phyloP scores from a whole-genome alignment of 2,113 vertebrate species.

The Murina feae region DNA sequence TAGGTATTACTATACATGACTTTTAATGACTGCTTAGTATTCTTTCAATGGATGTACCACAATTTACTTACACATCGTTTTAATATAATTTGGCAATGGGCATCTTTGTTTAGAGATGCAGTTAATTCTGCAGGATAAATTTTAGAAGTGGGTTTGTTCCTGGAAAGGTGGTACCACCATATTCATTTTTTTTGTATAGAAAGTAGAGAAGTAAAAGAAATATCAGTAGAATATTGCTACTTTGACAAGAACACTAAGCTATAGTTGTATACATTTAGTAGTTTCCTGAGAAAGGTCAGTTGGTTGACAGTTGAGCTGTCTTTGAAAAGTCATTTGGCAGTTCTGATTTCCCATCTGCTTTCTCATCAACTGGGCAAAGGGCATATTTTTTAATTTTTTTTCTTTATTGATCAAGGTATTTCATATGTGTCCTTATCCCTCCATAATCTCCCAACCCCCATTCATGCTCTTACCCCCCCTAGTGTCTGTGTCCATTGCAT shows the following conservation, averaged over 20 bases:
- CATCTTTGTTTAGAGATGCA: neutral
- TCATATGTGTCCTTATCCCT: no score
- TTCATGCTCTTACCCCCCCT: no score
- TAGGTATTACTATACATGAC: neutral
- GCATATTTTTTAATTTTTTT: neutral
- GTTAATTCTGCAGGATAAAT: neutral
- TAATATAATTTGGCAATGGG: neutral
- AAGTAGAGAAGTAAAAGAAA: neutral
- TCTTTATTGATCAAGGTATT: no score
- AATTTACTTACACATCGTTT: neutral
- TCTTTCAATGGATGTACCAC: neutral
- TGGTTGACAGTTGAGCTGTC: neutral
- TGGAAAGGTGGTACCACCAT: neutral
- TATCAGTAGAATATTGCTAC: neutral
- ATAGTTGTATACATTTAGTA: neutral
- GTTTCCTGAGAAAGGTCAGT: neutral
- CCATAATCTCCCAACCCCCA: no score
- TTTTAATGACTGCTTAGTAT: neutral
- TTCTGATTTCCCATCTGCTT: neutral
- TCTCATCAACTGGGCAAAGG: neutral
- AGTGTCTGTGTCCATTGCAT: no score
- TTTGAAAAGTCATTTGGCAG: neutral
- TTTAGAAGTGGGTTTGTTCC: neutral
- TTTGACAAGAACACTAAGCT: neutral
- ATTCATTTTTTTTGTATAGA: neutral